Conservation (phyloP, 2,888 invertebrate species). For the Rambutsinella grinnellia region DNA sequence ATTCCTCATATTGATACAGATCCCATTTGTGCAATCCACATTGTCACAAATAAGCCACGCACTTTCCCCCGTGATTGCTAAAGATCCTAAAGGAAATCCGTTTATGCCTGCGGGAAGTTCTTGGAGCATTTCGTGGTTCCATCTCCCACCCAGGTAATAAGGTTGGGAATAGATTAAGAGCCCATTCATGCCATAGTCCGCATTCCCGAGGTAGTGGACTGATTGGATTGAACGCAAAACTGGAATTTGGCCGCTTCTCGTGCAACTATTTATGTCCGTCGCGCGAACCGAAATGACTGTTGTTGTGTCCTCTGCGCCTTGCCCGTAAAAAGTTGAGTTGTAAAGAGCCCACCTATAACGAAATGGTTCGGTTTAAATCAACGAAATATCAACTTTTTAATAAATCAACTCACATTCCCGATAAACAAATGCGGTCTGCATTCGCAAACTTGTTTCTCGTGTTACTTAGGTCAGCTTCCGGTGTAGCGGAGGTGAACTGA, state of each 20-base stretch:
- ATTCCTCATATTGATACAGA: conserved; percentile 24
- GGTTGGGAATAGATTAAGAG: conserved; percentile 23
- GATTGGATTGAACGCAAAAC: conserved; percentile 18
- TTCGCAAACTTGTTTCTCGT: conserved; percentile 6
- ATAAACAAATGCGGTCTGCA: conserved; percentile 16
- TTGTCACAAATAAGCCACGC: conserved; percentile 28
- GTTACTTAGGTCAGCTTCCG: not conserved
- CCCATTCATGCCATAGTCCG: conserved; percentile 3
- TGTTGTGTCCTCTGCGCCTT: conserved; percentile 27
- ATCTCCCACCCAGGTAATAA: conserved; percentile 21
- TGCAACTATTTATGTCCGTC: conserved; percentile 15
- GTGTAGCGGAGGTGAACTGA: conserved; percentile 14
- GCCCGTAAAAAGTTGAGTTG: conserved; percentile 26
- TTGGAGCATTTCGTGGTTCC: not conserved
- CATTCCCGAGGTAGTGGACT: conserved; percentile 5
- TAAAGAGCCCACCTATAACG: conserved; percentile 35
- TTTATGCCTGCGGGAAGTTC: not conserved
- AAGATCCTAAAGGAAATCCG: conserved; percentile 30
- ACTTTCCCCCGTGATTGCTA: conserved; percentile 26
- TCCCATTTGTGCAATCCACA: conserved; percentile 13
- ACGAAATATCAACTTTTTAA: not conserved
- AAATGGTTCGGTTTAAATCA: not conserved
- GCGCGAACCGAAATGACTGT: conserved; percentile 35
- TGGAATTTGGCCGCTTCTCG: conserved; percentile 15
- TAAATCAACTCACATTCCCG: conserved; percentile 33